Percentiles rank a stretch among this genome's conserved stretches.
phyloP scores from a whole-genome alignment of 1,140 invertebrate species.

The Wiebesia pumilae region DNA sequence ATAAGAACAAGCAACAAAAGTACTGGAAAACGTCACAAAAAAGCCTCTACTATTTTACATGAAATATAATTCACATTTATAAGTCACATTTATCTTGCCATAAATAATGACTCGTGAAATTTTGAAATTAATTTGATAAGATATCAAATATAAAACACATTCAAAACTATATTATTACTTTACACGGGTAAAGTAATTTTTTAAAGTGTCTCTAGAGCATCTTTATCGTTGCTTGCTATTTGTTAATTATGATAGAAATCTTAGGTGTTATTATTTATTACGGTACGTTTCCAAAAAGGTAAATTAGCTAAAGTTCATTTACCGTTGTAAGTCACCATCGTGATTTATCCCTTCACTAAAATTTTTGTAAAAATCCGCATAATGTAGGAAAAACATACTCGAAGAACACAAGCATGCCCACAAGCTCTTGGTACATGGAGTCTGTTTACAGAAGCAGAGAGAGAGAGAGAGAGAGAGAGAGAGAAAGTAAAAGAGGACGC shows the following conservation, averaged over 20 bases:
- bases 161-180: no score
- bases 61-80: no score
- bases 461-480: background rate
- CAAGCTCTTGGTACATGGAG: background rate
- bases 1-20: no score
- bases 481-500: constrained; percentile 3
- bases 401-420: background rate
- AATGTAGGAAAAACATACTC: background rate
- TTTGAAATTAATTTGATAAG: no score
- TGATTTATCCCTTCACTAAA: background rate
- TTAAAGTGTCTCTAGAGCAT: no score
- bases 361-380: background rate
- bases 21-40: no score
- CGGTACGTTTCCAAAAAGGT: background rate
- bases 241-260: background rate
- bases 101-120: no score
- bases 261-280: background rate
- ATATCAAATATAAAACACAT: no score
- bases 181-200: no score
- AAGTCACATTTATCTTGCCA: no score
- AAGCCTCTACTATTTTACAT: no score
- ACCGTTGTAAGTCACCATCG: background rate
- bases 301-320: background rate
- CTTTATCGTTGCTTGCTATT: background rate
- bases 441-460: background rate